Evolutionary conservation across 2,113 vertebrate genomes (phyloP).

Genomic region (Mixornis gularis): DNA sequence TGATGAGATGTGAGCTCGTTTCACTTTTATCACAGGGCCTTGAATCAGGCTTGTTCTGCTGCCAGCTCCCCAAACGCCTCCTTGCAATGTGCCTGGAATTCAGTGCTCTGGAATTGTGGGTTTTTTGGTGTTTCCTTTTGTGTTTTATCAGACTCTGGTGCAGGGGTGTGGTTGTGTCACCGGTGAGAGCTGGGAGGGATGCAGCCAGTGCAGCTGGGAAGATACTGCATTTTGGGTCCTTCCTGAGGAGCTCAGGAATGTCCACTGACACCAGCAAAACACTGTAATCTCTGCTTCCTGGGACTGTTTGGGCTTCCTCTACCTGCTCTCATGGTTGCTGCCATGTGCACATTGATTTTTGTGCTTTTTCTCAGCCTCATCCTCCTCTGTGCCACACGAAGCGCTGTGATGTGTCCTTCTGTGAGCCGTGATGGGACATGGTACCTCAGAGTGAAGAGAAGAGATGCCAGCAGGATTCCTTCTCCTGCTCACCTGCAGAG

Average conservation of each 20-base stretch:
- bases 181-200: background rate
- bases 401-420: accelerated
- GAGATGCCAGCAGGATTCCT: background rate
- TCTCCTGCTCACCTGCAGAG: too few species aligned
- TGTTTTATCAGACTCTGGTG: background rate
- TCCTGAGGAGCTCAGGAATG: background rate
- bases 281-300: background rate
- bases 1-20: background rate
- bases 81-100: slow-evolving; percentile 35
- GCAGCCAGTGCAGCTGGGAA: background rate
- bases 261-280: background rate
- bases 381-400: background rate
- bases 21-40: slow-evolving; percentile 29
- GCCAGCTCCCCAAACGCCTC: background rate
- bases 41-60: slow-evolving; percentile 31
- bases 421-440: accelerated
- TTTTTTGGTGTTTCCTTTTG: background rate
- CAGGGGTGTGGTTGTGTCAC: background rate
- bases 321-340: background rate
- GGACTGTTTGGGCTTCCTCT: background rate
- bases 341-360: background rate
- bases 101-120: background rate
- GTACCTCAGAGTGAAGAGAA: background rate
- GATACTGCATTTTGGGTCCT: background rate
- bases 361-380: background rate